Conservation (phyloP, 2,113 vertebrate genomes). For the Neodon shergylaensis region DNA sequence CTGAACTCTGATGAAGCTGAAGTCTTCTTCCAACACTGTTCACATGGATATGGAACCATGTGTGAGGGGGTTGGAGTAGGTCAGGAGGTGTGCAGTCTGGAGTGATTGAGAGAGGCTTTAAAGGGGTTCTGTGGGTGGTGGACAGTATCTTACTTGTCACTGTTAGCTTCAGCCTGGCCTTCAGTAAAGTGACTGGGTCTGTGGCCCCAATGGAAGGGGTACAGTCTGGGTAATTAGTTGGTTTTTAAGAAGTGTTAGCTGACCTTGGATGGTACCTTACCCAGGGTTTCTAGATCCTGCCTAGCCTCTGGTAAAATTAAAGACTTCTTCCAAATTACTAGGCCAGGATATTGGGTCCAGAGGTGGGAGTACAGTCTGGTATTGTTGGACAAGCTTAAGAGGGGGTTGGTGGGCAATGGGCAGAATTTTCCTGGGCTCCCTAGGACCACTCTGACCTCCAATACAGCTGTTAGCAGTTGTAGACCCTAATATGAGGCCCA, state of each 20-base stretch:
- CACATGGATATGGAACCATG: background rate
- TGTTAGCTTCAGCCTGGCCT: background rate
- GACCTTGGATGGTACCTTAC: background rate
- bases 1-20: background rate
- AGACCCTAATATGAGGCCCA: no score
- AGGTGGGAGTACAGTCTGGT: background rate
- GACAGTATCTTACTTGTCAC: background rate
- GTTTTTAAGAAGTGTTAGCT: background rate
- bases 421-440: no score
- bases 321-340: background rate
- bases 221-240: background rate
- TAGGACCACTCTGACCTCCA: no score
- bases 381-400: background rate
- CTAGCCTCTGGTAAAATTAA: background rate
- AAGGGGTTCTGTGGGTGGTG: background rate
- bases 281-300: background rate
- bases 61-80: no score
- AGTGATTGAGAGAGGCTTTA: background rate
- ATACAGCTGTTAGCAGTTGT: no score
- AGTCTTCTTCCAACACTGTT: background rate
- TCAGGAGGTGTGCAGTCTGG: no score
- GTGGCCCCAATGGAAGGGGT: background rate
- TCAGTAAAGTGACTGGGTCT: background rate
- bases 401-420: background rate
- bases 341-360: background rate